A percentile compares a stretch with the other conserved stretches of the same genome.
These are phyloP conservation scores for Nematolebias whitei DNA, from an alignment of 2,113 vertebrate genomes.

Conservation along the genomic window DNA sequence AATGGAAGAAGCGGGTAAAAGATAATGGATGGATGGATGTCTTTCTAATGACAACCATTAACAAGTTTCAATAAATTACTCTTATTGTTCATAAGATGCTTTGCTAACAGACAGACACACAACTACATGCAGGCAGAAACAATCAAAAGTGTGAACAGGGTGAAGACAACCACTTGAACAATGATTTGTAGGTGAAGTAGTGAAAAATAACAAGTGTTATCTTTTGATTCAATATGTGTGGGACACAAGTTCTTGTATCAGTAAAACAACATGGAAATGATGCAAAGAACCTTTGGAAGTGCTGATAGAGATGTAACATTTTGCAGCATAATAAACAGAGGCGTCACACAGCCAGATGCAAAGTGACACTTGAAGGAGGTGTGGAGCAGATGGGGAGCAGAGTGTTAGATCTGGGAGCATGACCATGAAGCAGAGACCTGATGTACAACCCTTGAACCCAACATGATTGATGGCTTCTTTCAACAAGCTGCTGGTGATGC, in stretches of 20 bases:
- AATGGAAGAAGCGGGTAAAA: too few species aligned
- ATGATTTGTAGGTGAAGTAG: too few species aligned
- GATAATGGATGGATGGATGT: too few species aligned
- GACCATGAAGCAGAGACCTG: constrained; percentile 64
- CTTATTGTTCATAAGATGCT: too few species aligned
- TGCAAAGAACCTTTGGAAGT: constrained; percentile 7
- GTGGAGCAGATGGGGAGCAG: constrained; percentile 51
- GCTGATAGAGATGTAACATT: neutral
- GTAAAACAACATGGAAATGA: neutral
- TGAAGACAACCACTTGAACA: too few species aligned
- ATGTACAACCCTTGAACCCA: constrained; percentile 67
- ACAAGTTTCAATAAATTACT: too few species aligned
- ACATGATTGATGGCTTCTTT: constrained; percentile 71
- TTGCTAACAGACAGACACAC: too few species aligned
- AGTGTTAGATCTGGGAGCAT: constrained; percentile 57
- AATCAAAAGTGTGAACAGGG: neutral
- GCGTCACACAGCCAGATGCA: constrained; percentile 50
- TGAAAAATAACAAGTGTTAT: neutral
- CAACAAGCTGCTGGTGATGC: constrained; percentile 37
- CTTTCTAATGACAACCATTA: too few species aligned
- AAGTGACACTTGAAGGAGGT: constrained; percentile 50
- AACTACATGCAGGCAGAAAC: too few species aligned
- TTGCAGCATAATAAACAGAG: constrained; percentile 43
- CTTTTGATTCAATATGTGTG: neutral
- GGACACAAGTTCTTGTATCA: neutral